Base-by-base conservation (phyloP, 1,140 invertebrate species). In the Orchestia grillus region DNA sequence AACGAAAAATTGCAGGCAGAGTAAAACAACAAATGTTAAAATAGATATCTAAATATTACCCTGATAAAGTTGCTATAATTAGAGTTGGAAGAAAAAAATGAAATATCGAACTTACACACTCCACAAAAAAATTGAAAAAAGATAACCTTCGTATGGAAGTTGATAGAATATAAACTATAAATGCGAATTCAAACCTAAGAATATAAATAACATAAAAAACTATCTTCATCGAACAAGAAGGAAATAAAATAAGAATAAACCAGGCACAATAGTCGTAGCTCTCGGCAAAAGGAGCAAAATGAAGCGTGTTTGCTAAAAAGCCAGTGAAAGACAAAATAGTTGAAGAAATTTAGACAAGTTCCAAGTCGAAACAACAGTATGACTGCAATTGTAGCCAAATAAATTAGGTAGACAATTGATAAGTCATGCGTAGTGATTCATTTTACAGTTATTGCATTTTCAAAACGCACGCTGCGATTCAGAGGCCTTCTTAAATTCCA, bases 21-120 rank as follows among this genome's bases (percentile, higher is more conserved):
- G 40, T 44, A 45, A 96, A 57, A 96, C 44, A 57, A 96, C n/a
- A 44, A 96, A 62, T 87, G 40, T 44, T 95, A 62, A 94, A 95
- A 36, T 57, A 77, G 41, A 92, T 77, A 87, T 57, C 44, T 62
- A 19, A 41, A 57, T 19, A 77, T 77, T 77, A 36, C 62, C 11
- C 62, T 77, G 62, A 77, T 77, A 36, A 77, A 77, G 11, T 77
- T 77, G 62, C 62, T 23, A 77, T 3, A 77, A 36, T 23, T 77
- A 77, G 11, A 77, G 15, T 77, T 77, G 1, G 11, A 77, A 77
- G 62, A 77, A 15, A 77, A 6, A 15, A 77, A 36, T 77, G 62
- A 77, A 15, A 77, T 77, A 28, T 77, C 62, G 36, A 77, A 77
- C 1, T 3, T 77, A 77, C 62, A 77, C 36, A 77, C 62, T 36